Conservation (phyloP, 2,113 vertebrate genomes). For the Calonectris borealis region DNA sequence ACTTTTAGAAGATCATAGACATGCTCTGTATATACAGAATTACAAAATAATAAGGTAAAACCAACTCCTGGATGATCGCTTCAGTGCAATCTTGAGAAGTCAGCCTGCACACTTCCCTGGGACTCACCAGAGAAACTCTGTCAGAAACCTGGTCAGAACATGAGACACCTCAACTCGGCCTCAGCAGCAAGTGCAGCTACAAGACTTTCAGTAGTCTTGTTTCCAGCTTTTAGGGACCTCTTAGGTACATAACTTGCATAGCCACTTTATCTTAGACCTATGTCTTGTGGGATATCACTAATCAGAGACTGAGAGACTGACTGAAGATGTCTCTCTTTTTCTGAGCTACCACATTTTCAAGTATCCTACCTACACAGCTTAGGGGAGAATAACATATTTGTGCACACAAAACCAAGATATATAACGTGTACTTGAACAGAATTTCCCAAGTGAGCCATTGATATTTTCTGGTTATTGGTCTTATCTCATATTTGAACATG, state of each 20-base stretch:
- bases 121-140: not conserved
- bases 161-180: not conserved
- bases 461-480: not conserved
- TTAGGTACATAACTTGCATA: not conserved
- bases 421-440: not conserved
- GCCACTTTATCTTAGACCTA: not conserved
- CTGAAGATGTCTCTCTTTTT: not conserved
- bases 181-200: not conserved
- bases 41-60: not conserved
- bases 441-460: not conserved
- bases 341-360: not conserved
- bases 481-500: not conserved
- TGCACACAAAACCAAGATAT: not conserved
- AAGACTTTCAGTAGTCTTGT: rapidly evolving
- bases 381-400: not conserved
- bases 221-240: not conserved
- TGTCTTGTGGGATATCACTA: not conserved
- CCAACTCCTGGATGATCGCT: not conserved
- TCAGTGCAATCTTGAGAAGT: not conserved
- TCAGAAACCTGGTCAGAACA: not conserved
- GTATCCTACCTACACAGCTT: not conserved
- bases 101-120: not conserved
- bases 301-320: not conserved
- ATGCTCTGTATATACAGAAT: not conserved
- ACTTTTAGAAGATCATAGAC: not conserved